Evolutionary conservation across 1,140 invertebrate genomes (phyloP), one percentile per base, ranked within the genome.

Genomic region (Calosoma granatense): DNA sequence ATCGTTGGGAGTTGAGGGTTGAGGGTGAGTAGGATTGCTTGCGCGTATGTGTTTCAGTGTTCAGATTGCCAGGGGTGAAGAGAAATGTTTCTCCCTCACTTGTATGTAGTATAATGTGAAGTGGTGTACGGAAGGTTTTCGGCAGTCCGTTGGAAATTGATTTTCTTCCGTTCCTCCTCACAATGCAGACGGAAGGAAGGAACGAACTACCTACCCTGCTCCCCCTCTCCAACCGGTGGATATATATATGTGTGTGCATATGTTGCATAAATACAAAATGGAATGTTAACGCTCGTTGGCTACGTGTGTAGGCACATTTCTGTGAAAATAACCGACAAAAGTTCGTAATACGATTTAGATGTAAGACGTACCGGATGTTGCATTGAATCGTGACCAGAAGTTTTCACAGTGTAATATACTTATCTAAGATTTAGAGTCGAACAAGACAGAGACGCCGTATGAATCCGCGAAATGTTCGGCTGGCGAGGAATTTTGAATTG

Each of bases 311-410:
- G 51, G 51, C 51, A 53, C 51, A 53, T 53, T 53, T 20, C 51
- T 20, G 51, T 22, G 56, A 60, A 63, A 61, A 63, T 63, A 63
- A 62, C 55, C 57, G 56, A 54, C 64, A 63, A 57, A 65, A 65
- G 62, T 65, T 63, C 60, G 64, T 67, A 65, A 65, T 64, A 67
- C 62, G 65, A 67, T 67, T 67, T 67, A 67, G 65, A 65, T 67
- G 65, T 67, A 61, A 66, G 65, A 63, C 65, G 65, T 62, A 64
- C 64, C 65, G 64, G 59, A 65, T 67, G 65, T 67, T 65, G 63
- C 62, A 22, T 19, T 20, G 59, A 65, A 65, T 65, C 65, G 65
- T 67, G 65, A 67, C 65, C 64, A 63, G 65, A 67, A 67, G 60
- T 67, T 66, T 65, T 61, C 61, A 66, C 65, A 65, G 64, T 63